These are phyloP conservation scores for Engraulis encrasicolus DNA, from an alignment of 2,113 vertebrate genomes.

Conservation along the genomic window DNA sequence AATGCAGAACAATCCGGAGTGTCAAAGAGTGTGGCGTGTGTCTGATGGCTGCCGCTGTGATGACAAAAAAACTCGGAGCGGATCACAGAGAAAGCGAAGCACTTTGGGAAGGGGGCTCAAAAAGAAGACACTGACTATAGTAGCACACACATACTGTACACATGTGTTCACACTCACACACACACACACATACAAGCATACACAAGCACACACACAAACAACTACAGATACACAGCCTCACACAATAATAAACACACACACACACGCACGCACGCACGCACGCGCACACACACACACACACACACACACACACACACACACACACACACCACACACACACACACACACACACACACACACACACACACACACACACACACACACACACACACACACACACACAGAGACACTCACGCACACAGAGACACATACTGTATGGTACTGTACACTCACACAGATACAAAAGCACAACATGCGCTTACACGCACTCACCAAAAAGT, in stretches of 20 bases:
- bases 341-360: slow-evolving; percentile 15
- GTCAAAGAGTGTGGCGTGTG: slow-evolving; percentile 15
- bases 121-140: neutral
- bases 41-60: slow-evolving; percentile 33
- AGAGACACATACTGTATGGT: too few relatives aligned
- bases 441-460: too few relatives aligned
- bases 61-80: slow-evolving; percentile 39
- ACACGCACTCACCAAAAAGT: neutral
- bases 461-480: too few relatives aligned
- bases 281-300: too few relatives aligned
- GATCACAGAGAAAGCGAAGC: slow-evolving; percentile 26
- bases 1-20: slow-evolving; percentile 24
- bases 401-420: too few relatives aligned
- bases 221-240: neutral
- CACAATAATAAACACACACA: too few relatives aligned
- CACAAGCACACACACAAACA: neutral
- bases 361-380: slow-evolving; percentile 4
- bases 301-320: too few relatives aligned
- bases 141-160: slow-evolving; percentile 16
- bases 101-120: slow-evolving; percentile 26
- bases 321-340: too few relatives aligned
- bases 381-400: neutral
- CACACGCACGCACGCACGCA: neutral
- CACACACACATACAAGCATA: neutral
- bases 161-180: neutral